Evolutionary conservation across 2,113 vertebrate species (phyloP), one percentile per base, ranked within the genome.

Genomic region (Scalopus aquaticus): DNA sequence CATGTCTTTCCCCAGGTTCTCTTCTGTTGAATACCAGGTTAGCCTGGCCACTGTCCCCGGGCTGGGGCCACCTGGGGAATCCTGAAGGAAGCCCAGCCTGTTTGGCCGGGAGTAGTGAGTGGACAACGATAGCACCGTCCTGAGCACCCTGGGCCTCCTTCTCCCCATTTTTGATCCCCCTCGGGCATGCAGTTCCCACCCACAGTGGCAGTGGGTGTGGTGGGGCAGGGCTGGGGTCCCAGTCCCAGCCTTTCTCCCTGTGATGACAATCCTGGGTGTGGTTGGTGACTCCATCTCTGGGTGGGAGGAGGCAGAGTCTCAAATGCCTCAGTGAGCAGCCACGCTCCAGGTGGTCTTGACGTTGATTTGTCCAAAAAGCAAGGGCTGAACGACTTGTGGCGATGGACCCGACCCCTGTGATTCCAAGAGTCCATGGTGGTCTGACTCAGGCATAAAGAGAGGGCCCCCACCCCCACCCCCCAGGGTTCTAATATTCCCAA

Each of bases 131-230:
- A 37, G 3, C 2, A 5, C 8, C 62, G 37, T 28, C 79, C 58
- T 30, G 42, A 58, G 46, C 62, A 73, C 22, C 37, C 26, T 22
- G 54, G 37, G 35, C 32, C 73, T 82, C 65, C 80, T 37, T 81
- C 19, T 17, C 35, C 20, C 54, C 37, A 3, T 69, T 58, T 32
- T 17, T 46, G 76, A 35, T 13, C 26, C 62, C 9, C 35, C 10
- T 11, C 20, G 0, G 32, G 30, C 84, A 35, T n/a, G 51, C 30
- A 26, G 46, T 46, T 44, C 19, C 77, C 44, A 32, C 28, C 12
- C 37, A 28, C 26, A 78, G 65, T 24, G 56, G 84, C 60, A 54
- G 64, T 22, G 73, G 82, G 77, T 93, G 79, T 91, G 94, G 80
- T 54, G 12, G 32, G 51, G n/a, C n/a, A 79, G 83, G 49, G 9